phyloP scores from a whole-genome alignment of 2,888 invertebrate genomes.

The Drosophila siamana region DNA sequence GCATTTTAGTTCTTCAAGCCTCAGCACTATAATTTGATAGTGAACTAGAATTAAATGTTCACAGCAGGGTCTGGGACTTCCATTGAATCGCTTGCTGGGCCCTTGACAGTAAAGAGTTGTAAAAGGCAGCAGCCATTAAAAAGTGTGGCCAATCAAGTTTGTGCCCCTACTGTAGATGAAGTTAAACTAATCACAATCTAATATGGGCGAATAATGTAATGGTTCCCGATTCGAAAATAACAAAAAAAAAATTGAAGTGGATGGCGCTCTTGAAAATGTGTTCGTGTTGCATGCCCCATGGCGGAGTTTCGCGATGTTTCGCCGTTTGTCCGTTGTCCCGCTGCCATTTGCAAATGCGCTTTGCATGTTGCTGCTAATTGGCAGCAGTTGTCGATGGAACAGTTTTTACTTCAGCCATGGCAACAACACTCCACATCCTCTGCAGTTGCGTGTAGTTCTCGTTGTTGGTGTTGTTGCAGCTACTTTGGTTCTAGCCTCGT shows the following conservation, averaged over 20 bases:
- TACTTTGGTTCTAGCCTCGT: constrained; percentile 48
- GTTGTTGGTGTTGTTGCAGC: constrained; percentile 15
- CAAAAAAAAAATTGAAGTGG: not conserved
- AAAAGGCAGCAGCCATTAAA: constrained; percentile 11
- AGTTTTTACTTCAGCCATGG: constrained; percentile 19
- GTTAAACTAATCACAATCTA: constrained; percentile 39
- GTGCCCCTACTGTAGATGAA: constrained; percentile 18
- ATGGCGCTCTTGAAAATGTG: constrained; percentile 15
- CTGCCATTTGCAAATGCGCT: constrained; percentile 72
- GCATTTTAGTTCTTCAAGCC: not conserved
- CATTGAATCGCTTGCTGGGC: not conserved
- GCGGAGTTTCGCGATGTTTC: constrained; percentile 3
- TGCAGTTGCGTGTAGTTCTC: not conserved
- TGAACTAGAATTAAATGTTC: not conserved
- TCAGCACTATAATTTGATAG: not conserved
- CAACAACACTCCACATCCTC: not conserved
- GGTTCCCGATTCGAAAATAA: constrained; percentile 27
- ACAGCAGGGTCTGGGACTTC: not conserved
- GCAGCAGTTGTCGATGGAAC: constrained; percentile 77
- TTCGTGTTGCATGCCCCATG: constrained; percentile 32
- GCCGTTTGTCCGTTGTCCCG: not conserved
- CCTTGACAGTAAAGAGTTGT: not conserved
- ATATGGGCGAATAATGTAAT: constrained; percentile 29
- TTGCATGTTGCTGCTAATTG: constrained; percentile 80
- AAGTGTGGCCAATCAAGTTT: constrained; percentile 47